These are phyloP conservation scores for Pelecanoides urinatrix DNA, from an alignment of 2,113 vertebrate species.

Conservation along the genomic window DNA sequence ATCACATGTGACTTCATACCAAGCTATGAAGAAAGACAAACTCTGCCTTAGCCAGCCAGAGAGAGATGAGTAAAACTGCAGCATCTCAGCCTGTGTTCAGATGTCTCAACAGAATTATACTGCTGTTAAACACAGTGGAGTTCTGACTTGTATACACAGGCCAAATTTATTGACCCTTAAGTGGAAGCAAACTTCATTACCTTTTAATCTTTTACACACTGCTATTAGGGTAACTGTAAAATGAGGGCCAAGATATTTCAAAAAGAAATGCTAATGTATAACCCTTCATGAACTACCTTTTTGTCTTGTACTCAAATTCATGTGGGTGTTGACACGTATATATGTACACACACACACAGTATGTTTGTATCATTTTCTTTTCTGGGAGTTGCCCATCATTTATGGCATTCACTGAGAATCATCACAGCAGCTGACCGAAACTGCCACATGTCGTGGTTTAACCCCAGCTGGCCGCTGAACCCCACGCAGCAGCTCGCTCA, in stretches of 20 bases:
- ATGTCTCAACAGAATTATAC: background rate
- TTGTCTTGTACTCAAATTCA: background rate
- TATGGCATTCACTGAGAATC: background rate
- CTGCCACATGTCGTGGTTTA: no score
- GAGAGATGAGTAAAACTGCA: background rate
- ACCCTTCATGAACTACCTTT: background rate
- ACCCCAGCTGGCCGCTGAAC: no score
- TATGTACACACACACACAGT: background rate
- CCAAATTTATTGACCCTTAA: background rate
- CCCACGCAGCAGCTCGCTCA: no score
- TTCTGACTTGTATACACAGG: background rate
- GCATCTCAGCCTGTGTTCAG: background rate
- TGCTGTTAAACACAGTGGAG: background rate
- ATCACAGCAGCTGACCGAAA: background rate
- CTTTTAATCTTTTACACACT: background rate
- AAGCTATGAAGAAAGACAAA: background rate
- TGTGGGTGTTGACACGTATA: background rate
- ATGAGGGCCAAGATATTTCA: background rate
- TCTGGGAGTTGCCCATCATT: background rate
- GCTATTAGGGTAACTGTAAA: background rate
- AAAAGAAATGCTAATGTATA: background rate
- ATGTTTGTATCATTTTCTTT: background rate
- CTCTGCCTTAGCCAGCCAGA: background rate
- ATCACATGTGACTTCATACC: background rate
- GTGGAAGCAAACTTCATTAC: background rate